A percentile compares a stretch with the other conserved stretches of the same genome.
These are phyloP conservation scores for Synergus laeviventris DNA, from an alignment of 2,888 invertebrate genomes.

Conservation along the genomic window DNA sequence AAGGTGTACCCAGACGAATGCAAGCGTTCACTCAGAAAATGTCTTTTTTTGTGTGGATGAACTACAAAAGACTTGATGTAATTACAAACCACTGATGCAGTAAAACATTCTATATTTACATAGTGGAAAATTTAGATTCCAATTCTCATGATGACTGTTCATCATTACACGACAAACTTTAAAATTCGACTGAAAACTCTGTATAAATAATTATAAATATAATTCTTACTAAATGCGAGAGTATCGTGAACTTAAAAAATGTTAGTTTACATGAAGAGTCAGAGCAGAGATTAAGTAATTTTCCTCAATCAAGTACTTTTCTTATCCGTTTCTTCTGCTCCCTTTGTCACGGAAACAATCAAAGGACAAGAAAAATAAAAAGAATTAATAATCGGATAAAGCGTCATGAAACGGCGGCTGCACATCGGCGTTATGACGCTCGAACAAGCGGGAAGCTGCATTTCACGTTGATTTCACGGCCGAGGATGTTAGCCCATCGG, in stretches of 20 bases:
- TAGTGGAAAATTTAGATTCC: conserved; percentile 12
- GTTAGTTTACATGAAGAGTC: not conserved
- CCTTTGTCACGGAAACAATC: conserved; percentile 42
- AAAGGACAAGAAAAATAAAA: conserved; percentile 39
- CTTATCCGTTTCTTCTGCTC: conserved; percentile 41
- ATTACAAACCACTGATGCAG: not conserved
- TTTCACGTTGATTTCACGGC: conserved; percentile 53
- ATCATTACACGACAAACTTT: too few species aligned
- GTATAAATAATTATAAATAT: too few species aligned
- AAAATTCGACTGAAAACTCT: too few species aligned
- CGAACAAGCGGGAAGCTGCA: conserved; percentile 41
- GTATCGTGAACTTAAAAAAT: too few species aligned
- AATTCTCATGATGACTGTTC: not conserved
- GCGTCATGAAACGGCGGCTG: conserved; percentile 1
- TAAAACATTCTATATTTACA: not conserved
- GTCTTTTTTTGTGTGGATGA: not conserved
- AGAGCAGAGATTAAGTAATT: not conserved
- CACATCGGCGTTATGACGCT: not conserved
- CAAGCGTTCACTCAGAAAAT: not conserved
- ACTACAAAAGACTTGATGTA: not conserved
- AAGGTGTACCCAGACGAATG: not conserved
- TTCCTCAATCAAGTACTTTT: not conserved
- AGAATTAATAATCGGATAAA: conserved; percentile 15
- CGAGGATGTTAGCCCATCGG: conserved; percentile 55
- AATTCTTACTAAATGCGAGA: too few species aligned